These are phyloP conservation scores for Polydrusus pterygomalis DNA, from an alignment of 2,888 invertebrate genomes.

Conservation along the genomic window DNA sequence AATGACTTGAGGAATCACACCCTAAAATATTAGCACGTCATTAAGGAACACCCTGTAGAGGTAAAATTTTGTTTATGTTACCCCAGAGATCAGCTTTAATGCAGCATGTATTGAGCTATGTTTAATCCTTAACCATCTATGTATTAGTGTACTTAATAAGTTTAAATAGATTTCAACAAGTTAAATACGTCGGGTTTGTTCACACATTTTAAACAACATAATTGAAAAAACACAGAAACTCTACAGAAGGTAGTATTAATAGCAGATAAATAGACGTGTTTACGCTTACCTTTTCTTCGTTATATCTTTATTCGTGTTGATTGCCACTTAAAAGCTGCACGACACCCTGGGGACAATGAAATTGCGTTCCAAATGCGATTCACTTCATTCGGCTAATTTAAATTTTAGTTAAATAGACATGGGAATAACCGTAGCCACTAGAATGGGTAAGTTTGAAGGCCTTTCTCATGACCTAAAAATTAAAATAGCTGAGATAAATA, in stretches of 20 bases:
- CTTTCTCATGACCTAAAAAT: neutral
- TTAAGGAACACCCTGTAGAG: no score
- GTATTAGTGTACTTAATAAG: no score
- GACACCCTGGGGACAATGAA: neutral
- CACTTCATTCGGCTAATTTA: neutral
- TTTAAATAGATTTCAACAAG: no score
- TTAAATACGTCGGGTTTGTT: no score
- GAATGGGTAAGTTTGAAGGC: neutral
- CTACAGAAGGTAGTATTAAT: neutral
- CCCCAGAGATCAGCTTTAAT: no score
- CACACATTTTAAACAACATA: no score
- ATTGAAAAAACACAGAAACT: no score
- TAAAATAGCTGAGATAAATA: neutral
- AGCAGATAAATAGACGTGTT: neutral
- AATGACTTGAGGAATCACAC: no score
- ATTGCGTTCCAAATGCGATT: conserved; percentile 4
- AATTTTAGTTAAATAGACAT: conserved; percentile 4
- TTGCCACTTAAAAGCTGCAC: neutral
- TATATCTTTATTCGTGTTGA: conserved; percentile 9
- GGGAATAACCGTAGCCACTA: neutral
- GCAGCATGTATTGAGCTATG: no score
- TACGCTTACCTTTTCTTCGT: neutral
- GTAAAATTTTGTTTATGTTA: no score
- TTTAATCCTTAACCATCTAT: no score
- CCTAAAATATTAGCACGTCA: no score